Evolutionary conservation across 1,140 invertebrate species (phyloP).

Genomic region (Drosophila albomicans): DNA sequence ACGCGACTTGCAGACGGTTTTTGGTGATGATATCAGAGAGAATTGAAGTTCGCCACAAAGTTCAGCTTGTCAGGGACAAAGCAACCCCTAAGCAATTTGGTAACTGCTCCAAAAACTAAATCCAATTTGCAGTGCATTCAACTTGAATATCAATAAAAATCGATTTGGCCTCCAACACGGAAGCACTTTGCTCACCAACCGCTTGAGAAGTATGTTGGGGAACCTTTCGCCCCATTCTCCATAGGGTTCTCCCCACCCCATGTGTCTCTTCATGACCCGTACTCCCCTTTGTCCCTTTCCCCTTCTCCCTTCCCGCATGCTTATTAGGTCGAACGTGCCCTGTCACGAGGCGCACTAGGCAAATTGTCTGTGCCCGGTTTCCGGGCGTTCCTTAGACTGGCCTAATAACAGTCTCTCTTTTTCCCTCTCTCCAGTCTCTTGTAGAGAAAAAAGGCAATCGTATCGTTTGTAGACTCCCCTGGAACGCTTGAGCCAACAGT

Average conservation of each 20-base stretch:
- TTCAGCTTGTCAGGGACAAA: constrained; percentile 17
- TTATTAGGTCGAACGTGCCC: constrained; percentile 81
- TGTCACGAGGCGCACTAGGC: constrained; percentile 56
- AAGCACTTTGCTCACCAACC: constrained; percentile 50
- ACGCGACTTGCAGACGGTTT: constrained; percentile 7
- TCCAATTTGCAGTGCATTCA: constrained; percentile 64
- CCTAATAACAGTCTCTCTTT: constrained; percentile 41
- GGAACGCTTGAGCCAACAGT: constrained; percentile 59
- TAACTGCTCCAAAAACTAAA: constrained; percentile 26
- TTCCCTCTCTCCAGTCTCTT: background rate
- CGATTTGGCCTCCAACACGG: constrained; percentile 66
- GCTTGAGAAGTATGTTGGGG: constrained; percentile 1
- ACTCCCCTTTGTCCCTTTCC: too few species aligned
- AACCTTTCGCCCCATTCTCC: background rate
- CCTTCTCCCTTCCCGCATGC: constrained; percentile 23
- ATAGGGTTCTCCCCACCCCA: constrained; percentile 7
- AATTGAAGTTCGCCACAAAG: constrained; percentile 3
- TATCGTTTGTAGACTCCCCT: background rate
- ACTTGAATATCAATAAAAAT: constrained; percentile 77
- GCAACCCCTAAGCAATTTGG: constrained; percentile 37
- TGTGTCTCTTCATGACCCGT: background rate
- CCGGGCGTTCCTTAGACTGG: constrained; percentile 51
- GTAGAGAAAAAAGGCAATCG: constrained; percentile 21
- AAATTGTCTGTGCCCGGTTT: constrained; percentile 61
- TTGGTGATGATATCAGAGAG: constrained; percentile 4